Evolutionary conservation across 2,797 vertebrate genomes (phyloP).

Genomic region (Tokudaia tokunoshimensis): DNA sequence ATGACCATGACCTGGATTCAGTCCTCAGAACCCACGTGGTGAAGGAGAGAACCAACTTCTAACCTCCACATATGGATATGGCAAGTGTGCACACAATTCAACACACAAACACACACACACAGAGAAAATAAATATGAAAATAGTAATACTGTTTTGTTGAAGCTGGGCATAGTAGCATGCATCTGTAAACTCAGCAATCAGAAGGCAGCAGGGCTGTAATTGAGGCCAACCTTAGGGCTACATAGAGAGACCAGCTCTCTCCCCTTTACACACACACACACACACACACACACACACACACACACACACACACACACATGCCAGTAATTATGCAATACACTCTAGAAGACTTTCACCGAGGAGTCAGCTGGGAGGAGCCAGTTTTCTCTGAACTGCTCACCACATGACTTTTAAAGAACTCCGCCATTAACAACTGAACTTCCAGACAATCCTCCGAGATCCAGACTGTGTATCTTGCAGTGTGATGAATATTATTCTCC

Average conservation of each 20-base stretch:
- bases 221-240: not conserved
- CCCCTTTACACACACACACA: not conserved
- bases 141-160: not conserved
- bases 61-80: not conserved
- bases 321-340: not conserved
- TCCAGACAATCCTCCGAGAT: conserved; percentile 16
- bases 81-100: not conserved
- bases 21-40: not conserved
- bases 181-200: not conserved
- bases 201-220: not conserved
- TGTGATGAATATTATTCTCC: not conserved
- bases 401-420: not conserved
- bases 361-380: not conserved
- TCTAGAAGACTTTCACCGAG: conserved; percentile 31
- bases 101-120: too few species aligned
- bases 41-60: not conserved
- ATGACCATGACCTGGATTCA: not conserved
- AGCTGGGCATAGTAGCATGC: too few species aligned
- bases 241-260: not conserved
- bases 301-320: not conserved
- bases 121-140: not conserved
- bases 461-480: not conserved
- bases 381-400: conserved; percentile 32
- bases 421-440: conserved; percentile 40
- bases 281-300: not conserved